These are phyloP conservation scores for Platichthys flesus DNA, from an alignment of 2,113 vertebrate species.

Conservation along the genomic window DNA sequence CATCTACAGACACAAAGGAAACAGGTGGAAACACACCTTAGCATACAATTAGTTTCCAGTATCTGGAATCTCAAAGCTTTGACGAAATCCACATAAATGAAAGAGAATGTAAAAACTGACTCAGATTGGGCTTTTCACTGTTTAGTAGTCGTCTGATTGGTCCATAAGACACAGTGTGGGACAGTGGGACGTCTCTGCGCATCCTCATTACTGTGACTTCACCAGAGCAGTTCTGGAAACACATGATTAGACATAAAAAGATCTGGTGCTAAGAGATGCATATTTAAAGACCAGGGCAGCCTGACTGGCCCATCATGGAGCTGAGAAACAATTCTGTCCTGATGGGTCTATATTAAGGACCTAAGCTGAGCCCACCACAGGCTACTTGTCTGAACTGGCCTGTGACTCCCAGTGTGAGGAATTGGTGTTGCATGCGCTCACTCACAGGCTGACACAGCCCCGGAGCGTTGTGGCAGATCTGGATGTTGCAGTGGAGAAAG, in stretches of 20 bases:
- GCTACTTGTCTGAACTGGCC: conserved; percentile 59
- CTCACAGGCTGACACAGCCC: conserved; percentile 78
- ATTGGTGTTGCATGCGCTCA: conserved; percentile 27
- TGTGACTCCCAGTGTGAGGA: conserved; percentile 32
- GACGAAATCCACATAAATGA: too few species aligned
- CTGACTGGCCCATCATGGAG: conserved; percentile 9
- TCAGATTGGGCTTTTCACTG: conserved; percentile 55
- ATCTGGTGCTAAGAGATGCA: background rate
- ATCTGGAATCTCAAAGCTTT: background rate
- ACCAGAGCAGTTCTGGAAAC: conserved; percentile 80
- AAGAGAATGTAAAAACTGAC: conserved; percentile 55
- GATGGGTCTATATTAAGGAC: conserved; percentile 55
- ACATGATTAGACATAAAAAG: conserved; percentile 17
- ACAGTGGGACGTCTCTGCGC: conserved; percentile 72
- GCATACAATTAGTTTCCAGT: background rate
- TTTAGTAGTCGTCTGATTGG: conserved; percentile 75
- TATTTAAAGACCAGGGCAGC: conserved; percentile 20
- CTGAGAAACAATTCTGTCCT: conserved; percentile 33
- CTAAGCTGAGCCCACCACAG: conserved; percentile 19
- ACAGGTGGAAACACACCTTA: background rate
- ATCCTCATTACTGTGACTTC: conserved; percentile 66
- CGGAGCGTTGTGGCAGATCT: conserved; percentile 80
- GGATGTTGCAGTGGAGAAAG: conserved; percentile 83
- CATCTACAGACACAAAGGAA: conserved; percentile 49
- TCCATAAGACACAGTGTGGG: conserved; percentile 78